A percentile compares a stretch with the other conserved stretches of the same genome.
Evolutionary conservation across 2,797 vertebrate genomes (phyloP).

Genomic region (Vultur gryphus): DNA sequence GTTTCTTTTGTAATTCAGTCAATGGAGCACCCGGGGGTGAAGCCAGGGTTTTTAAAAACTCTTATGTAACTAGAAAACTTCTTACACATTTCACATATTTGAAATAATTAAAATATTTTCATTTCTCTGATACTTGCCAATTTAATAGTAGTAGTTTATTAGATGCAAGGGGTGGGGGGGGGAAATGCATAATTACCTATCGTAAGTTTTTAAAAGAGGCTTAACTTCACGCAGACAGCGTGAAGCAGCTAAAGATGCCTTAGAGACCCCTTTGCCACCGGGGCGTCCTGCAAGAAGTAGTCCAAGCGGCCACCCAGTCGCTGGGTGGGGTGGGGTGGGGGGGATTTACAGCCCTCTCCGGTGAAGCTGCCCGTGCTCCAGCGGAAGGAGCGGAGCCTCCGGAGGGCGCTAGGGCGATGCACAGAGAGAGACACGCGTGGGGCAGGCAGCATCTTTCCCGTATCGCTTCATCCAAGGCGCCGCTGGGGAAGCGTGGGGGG

Average conservation of each 20-base stretch:
- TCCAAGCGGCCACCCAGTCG: fast-evolving
- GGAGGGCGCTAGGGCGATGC: conserved; percentile 40
- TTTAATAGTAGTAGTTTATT: background rate
- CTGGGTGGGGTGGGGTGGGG: background rate
- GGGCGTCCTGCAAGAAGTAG: background rate
- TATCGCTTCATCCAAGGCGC: background rate
- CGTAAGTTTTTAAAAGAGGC: background rate
- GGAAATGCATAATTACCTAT: background rate
- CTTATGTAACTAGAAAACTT: background rate
- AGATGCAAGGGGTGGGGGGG: background rate
- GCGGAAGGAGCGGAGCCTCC: background rate
- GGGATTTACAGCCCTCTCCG: background rate
- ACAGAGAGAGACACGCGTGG: background rate
- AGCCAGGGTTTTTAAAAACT: background rate
- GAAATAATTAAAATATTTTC: background rate
- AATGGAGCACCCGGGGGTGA: background rate
- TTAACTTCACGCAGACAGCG: background rate
- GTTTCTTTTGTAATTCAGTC: background rate
- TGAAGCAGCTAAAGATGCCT: background rate
- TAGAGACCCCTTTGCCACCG: background rate
- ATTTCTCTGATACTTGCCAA: background rate
- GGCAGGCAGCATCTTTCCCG: background rate
- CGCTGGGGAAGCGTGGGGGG: background rate
- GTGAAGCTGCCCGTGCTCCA: background rate
- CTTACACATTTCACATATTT: background rate